Evolutionary conservation across 2,888 invertebrate species (phyloP).

Genomic region (Helicoverpa assulta): DNA sequence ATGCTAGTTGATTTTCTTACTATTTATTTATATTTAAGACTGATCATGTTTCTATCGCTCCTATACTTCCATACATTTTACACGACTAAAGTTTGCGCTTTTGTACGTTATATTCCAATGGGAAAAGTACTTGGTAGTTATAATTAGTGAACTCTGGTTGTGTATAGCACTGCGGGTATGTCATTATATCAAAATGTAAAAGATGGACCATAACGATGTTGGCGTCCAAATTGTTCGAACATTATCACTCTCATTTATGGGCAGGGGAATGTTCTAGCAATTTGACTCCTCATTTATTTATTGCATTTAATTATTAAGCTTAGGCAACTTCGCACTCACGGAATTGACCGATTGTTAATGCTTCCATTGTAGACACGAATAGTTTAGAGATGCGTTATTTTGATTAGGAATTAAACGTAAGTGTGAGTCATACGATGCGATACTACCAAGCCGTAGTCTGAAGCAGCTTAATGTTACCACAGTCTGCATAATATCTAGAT

Average conservation of each 20-base stretch:
- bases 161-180: conserved; percentile 80
- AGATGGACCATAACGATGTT: conserved; percentile 85
- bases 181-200: conserved; percentile 87
- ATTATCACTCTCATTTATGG: conserved; percentile 27
- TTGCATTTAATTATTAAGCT: conserved; percentile 80
- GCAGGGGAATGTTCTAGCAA: conserved; percentile 68
- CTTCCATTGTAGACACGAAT: conserved; percentile 82
- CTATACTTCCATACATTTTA: conserved; percentile 67
- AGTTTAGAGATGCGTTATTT: conserved; percentile 74
- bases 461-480: conserved; percentile 23
- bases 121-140: conserved; percentile 57
- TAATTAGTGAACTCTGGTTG: conserved; percentile 78
- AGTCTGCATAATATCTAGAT: conserved; percentile 3
- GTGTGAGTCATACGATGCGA: conserved; percentile 50
- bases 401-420: conserved; percentile 60
- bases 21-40: conserved; percentile 68
- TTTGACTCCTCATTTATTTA: conserved; percentile 72
- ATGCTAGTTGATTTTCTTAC: conserved; percentile 51
- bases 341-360: conserved; percentile 88
- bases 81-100: conserved; percentile 62
- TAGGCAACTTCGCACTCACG: conserved; percentile 86
- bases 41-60: conserved; percentile 69
- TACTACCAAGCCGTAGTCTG: conserved; percentile 51
- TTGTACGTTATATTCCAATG: conserved; percentile 56
- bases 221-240: conserved; percentile 75